Percentiles rank a stretch among this genome's conserved stretches.
phyloP scores from a whole-genome alignment of 2,113 vertebrate species.

The Orcinus orca region DNA sequence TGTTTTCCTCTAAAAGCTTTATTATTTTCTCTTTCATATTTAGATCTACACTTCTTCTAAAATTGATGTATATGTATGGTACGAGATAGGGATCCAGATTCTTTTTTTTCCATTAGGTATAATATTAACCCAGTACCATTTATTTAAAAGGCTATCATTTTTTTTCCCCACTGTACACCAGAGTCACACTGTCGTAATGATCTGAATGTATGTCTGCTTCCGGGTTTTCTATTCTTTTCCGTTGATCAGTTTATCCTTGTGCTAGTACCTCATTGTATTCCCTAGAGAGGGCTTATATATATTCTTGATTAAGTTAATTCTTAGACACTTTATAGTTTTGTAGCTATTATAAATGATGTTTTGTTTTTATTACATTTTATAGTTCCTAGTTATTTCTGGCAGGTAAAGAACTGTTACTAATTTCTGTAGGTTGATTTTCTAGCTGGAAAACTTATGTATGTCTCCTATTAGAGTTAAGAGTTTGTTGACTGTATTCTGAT shows the following conservation, averaged over 20 bases:
- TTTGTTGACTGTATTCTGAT: background rate
- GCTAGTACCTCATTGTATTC: background rate
- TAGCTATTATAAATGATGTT: background rate
- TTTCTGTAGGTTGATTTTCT: background rate
- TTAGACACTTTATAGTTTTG: background rate
- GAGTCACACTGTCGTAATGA: background rate
- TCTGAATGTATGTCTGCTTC: background rate
- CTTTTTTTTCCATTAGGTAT: background rate
- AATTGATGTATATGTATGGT: background rate
- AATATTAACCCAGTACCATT: background rate
- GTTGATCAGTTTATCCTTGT: background rate
- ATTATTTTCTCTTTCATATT: background rate
- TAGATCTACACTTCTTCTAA: background rate
- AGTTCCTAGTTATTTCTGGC: background rate
- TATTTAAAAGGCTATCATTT: background rate
- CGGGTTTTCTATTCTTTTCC: background rate
- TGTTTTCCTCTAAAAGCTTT: background rate
- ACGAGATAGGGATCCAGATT: background rate
- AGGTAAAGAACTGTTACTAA: background rate
- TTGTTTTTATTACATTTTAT: constrained; percentile 24
- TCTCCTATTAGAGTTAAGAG: background rate
- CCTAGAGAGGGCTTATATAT: background rate
- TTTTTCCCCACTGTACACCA: background rate
- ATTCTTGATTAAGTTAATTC: background rate
- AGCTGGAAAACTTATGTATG: background rate